Percentiles rank a stretch among this genome's conserved stretches.
phyloP scores from a whole-genome alignment of 1,140 invertebrate species.

The Leguminivora glycinivorella region DNA sequence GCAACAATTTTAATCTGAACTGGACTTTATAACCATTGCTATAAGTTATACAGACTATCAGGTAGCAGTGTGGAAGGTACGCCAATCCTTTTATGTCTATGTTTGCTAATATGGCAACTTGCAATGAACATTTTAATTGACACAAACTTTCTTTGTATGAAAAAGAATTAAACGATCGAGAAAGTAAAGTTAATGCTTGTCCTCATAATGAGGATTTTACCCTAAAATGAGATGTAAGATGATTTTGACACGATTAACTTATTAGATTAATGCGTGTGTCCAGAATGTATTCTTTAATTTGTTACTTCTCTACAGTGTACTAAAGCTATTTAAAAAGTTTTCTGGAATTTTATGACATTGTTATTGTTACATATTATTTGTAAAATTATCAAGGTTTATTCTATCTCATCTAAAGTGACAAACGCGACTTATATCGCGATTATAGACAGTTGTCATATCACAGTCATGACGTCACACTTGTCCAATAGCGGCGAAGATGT shows the following conservation, averaged over 20 bases:
- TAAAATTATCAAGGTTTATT: neutral
- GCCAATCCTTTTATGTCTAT: neutral
- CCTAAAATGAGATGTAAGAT: slow-evolving; percentile 29
- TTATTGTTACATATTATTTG: neutral
- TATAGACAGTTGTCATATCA: neutral
- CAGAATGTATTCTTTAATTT: slow-evolving; percentile 3
- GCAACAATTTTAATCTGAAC: neutral
- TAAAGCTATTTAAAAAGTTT: neutral
- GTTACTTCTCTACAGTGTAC: neutral
- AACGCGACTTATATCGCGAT: neutral
- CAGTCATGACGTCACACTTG: no score
- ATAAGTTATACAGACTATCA: no score
- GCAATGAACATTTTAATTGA: neutral
- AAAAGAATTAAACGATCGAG: neutral
- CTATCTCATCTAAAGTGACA: neutral
- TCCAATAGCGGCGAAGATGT: neutral
- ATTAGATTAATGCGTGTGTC: slow-evolving; percentile 49
- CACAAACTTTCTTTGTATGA: neutral
- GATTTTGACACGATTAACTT: slow-evolving; percentile 59
- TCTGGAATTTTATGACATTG: neutral
- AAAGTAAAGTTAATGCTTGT: neutral
- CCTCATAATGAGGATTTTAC: neutral
- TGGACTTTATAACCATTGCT: neutral
- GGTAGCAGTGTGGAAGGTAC: no score
- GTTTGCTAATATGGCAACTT: neutral